Evolutionary conservation across 2,888 invertebrate genomes (phyloP), one percentile per base, ranked within the genome.

Genomic region (Mayetiola destructor): DNA sequence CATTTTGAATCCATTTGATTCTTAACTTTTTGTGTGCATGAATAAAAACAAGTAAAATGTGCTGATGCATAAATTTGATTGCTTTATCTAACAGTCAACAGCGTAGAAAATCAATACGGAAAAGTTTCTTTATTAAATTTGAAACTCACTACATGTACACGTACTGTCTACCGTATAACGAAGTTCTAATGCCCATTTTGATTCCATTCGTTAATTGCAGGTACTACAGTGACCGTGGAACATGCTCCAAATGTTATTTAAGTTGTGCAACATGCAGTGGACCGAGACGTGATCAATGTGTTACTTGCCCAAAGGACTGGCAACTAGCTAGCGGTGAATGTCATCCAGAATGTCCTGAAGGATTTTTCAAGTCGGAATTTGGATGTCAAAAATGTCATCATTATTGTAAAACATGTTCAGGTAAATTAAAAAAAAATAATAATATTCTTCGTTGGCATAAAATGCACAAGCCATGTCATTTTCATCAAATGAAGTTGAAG

Each of bases 341-440:
- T 65, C 83, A 87, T 64, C 85, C 87, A 0, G 85, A 86, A 65
- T 91, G 91, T 69, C 88, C 90, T 0, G 85, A 86, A 71, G 88
- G 88, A 39, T 89, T 86, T 73, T 91, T 87, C 73, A 85, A 87
- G 71, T 83, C 83, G 4, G 78, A 80, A 61, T 86, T 80, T 64
- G 88, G 87, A 9, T 92, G 92, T 67, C 85, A 86, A 62, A 88
- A 85, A 70, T 92, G 92, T 73, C 89, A 90, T 74, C 86, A 88
- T 70, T 87, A 86, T 66, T 92, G 92, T 71, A 82, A 82, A 62
- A 88, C 88, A 64, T 92, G 92, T 69, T 82, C 83, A 68, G 91
- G 91, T 81, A 71, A 67, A 67, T 64, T 32, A 23, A 14, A 35
- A 27, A 27, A 48, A 48, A 48, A n/a, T n/a, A n/a, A n/a, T n/a